A percentile compares a stretch with the other conserved stretches of the same genome.
These are phyloP conservation scores for Gopherus evgoodei DNA, from an alignment of 2,113 vertebrate genomes.

Conservation along the genomic window DNA sequence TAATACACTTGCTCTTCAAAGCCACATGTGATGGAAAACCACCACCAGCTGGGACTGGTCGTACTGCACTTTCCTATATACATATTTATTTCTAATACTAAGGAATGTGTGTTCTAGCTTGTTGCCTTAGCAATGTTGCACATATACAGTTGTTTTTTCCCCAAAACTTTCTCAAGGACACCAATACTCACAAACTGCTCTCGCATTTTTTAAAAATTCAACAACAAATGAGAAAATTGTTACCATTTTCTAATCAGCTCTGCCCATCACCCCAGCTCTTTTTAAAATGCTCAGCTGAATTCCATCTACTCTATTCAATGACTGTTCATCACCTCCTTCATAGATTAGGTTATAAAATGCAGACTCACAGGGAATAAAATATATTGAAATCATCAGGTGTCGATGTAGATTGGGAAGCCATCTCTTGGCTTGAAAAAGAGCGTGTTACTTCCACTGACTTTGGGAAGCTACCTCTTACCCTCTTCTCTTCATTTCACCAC, in stretches of 20 bases:
- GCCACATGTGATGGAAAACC: background rate
- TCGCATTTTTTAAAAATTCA: background rate
- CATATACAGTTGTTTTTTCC: background rate
- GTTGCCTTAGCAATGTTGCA: background rate
- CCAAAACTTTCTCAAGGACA: background rate
- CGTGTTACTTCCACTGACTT: background rate
- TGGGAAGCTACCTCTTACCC: background rate
- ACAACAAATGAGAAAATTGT: background rate
- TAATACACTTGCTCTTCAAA: background rate
- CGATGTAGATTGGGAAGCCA: conserved; percentile 34
- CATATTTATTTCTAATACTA: background rate
- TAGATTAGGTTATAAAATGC: background rate
- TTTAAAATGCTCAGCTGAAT: background rate
- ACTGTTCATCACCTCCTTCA: rapidly evolving
- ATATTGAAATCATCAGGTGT: background rate
- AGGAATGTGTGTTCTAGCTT: rapidly evolving
- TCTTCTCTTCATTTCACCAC: conserved; percentile 34
- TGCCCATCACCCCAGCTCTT: background rate
- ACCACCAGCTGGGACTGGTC: background rate
- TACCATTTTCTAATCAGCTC: background rate
- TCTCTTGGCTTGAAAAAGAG: background rate
- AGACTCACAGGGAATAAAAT: conserved; percentile 67
- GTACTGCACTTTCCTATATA: background rate
- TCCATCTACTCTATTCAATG: background rate
- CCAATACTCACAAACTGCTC: background rate